Evolutionary conservation across 2,797 vertebrate species (phyloP).

Genomic region (Sciaenops ocellatus): DNA sequence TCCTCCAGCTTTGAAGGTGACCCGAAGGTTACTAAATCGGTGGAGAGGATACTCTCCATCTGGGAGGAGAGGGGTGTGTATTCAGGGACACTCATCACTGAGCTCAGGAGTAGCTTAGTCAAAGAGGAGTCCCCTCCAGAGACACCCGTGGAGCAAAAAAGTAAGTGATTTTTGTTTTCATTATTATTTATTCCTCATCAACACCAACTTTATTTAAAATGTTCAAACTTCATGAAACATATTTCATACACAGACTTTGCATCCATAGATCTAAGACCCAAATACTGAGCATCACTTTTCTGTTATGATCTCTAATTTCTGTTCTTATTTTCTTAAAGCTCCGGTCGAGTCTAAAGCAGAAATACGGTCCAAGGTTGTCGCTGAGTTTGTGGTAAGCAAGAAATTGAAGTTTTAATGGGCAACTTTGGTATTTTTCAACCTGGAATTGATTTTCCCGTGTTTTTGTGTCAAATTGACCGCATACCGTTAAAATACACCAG

Average conservation of each 20-base stretch:
- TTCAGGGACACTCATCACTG: constrained; percentile 90
- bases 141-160: constrained; percentile 78
- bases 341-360: constrained; percentile 90
- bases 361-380: constrained; percentile 95
- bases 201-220: background rate
- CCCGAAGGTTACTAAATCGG: constrained; percentile 90
- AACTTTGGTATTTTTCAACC: too few relatives aligned
- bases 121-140: constrained; percentile 85
- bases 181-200: background rate
- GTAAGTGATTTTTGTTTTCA: constrained; percentile 51
- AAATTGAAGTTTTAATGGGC: background rate
- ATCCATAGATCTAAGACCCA: background rate
- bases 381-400: constrained; percentile 95
- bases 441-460: too few relatives aligned
- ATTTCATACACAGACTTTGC: background rate
- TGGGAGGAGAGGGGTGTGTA: constrained; percentile 98
- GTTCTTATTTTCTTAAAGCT: constrained; percentile 70
- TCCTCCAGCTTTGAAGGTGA: constrained; percentile 85
- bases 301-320: background rate
- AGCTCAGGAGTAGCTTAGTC: constrained; percentile 89
- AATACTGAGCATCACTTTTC: background rate
- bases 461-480: too few relatives aligned
- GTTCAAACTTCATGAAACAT: background rate
- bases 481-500: too few relatives aligned
- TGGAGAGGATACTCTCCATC: constrained; percentile 95